Evolutionary conservation across 2,888 invertebrate genomes (phyloP), one percentile per base, ranked within the genome.

Genomic region (Rotaria macrura): DNA sequence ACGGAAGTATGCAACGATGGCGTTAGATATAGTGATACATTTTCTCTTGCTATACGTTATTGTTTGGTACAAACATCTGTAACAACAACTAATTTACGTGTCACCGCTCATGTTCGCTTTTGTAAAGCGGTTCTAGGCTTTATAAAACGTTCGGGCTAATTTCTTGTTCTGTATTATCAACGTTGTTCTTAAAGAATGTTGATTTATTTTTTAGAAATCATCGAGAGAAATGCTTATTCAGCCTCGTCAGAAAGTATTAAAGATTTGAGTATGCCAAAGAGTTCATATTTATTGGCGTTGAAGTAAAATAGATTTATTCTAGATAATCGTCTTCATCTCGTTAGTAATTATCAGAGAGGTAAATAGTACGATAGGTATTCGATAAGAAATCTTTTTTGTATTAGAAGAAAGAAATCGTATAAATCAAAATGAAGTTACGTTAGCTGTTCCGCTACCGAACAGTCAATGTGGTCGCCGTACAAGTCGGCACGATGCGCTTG

Each of bases 1-100:
- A 14, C 40, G 4, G 79, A 79, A 43, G n/a, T 79, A 43, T 43
- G 25, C 12, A 79, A 79, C 43, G 5, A 25, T 10, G 79, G 79
- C n/a, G 40, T 79, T 25, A 79, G 34, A 79, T 79, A 20, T 43
- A 43, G 79, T 43, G 79, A 79, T 79, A 79, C 79, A 79, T 79
- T 79, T 79, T 43, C 23, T 25, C 23, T 79, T 6, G 10, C 3
- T 25, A 43, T 79, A 17, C 79, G 79, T 43, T 79, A 79, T 79
- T 79, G 79, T 79, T 25, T 79, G 2, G 9, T 79, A n/a, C 79
- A 79, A 79, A 79, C 79, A 79, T 40, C 79, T 25, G 25, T 1
- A 12, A 79, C 23, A n/a, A 40, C 23, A n/a, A 43, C 79, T 25
- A 10, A 43, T 79, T 43, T 79, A 40, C 25, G 43, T 43, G 14